Evolutionary conservation across 2,113 vertebrate species (phyloP), one percentile per base, ranked within the genome.

Genomic region (Eira barbara): DNA sequence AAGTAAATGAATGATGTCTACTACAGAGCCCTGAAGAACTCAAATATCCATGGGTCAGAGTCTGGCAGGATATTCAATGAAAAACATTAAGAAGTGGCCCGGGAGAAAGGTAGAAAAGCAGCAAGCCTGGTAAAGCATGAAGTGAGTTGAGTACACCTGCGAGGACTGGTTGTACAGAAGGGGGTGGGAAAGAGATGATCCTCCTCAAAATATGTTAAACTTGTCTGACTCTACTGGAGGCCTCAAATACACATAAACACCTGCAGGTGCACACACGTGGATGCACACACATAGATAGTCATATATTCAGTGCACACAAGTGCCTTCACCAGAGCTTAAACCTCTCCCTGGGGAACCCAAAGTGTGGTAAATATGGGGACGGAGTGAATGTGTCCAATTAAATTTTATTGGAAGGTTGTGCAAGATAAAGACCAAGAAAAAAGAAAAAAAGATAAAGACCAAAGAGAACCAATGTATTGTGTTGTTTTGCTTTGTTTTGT

Each of bases 111-210:
- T 3, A 76, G 31, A 15, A 42, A 61, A 47, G 4, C 4, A 1
- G 10, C 3, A 67, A 34, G 31, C 10, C 17, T 31, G 13, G 0
- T 3, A 55, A 55, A 71, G 7, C 9, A 36, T 3, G 1, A 29
- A 8, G 59, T 15, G 6, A 55, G 78, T 36, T 29, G 55, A 67
- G 20, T 10, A 5, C 0, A 21, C 0, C 1, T 17, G 7, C 25
- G 0, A 31, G 39, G 9, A 7, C 3, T 49, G 9, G 3, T 73
- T 65, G 3, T 86, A 12, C 13, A 6, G 18, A 91, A 25, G 1
- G 0, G 11, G 1, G 9, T 55, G 2, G 36, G 12, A 52, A 87
- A 4, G 42, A 0, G 4, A 65, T 0, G 14, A 14, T 13, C 55
- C 71, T 89, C 5, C 65, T 86, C 23, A 74, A 79, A 82, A 55